Evolutionary conservation across 1,140 invertebrate genomes (phyloP), one percentile per base, ranked within the genome.

Genomic region (Choristoneura fumiferana): DNA sequence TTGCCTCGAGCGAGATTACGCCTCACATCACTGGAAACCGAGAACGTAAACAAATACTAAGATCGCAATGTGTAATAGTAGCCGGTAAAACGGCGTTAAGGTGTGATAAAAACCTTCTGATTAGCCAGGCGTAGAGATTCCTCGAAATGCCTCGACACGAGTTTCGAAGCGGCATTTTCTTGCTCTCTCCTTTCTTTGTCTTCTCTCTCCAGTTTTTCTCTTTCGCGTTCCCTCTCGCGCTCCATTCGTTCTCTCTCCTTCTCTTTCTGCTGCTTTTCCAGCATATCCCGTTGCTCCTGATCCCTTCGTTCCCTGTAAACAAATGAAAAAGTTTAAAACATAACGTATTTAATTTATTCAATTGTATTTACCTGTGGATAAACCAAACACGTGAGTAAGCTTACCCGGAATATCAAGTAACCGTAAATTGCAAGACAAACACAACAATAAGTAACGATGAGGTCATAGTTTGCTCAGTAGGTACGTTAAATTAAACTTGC

Each of bases 101-200:
- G 14, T 60, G 34, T 39, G 17, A 70, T 76, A 89, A 79, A 82
- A 77, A 96, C 95, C 94, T 96, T 96, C 87, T 96, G 94, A 73
- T 95, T 94, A 15, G 94, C 94, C 49, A 95, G 89, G 81, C 94
- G 92, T 22, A 97, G 89, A 53, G 95, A 97, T 88, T 97, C 95
- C 80, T 96, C 95, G 84, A 98, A 98, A 90, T 98, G 96, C 77
- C 96, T 95, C 67, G 96, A 94, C 40, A 98, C 95, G 60, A 89
- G 69, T 78, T 89, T 89, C 6, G 86, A 71, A 93, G 95, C 81
- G 92, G 94, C 80, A 75, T 95, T 93, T 35, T 92, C 92, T 74
- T 93, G 91, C 91, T 93, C 82, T 94, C 95, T 73, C 92, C 90
- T 74, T 88, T 89, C 76, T 90, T 91, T 91, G 62, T 92, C 92